Conservation (phyloP, 2,888 invertebrate species). For the Zootermopsis nevadensis region DNA sequence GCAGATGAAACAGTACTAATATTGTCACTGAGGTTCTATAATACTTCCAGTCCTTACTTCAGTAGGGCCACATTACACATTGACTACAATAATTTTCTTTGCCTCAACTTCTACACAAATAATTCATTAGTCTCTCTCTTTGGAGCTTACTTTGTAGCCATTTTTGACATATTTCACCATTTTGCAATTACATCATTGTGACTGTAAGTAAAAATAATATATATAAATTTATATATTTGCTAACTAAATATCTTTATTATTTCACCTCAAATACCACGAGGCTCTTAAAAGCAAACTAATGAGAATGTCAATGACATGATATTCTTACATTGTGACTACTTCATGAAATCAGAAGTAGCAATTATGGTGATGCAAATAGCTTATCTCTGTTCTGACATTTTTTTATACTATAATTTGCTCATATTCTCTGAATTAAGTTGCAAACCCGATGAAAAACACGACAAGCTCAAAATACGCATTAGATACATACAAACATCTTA, state of each 20-base stretch:
- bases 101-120: no score
- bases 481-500: neutral
- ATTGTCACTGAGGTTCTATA: no score
- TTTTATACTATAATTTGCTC: neutral
- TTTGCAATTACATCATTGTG: no score
- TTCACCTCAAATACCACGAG: neutral
- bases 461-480: neutral
- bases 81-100: no score
- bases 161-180: no score
- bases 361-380: neutral
- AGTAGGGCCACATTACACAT: no score
- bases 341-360: neutral
- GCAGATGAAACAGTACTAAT: no score
- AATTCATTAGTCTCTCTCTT: no score
- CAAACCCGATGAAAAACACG: neutral
- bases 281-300: conserved; percentile 16
- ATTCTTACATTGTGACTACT: neutral
- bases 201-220: no score
- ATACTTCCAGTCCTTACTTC: no score
- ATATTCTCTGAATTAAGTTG: neutral
- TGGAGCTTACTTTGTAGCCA: no score
- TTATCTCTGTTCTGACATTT: neutral
- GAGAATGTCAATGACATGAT: neutral
- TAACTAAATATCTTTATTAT: conserved; percentile 1
- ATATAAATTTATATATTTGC: neutral